These are phyloP conservation scores for Atta texana DNA, from an alignment of 1,140 invertebrate genomes.

Conservation along the genomic window DNA sequence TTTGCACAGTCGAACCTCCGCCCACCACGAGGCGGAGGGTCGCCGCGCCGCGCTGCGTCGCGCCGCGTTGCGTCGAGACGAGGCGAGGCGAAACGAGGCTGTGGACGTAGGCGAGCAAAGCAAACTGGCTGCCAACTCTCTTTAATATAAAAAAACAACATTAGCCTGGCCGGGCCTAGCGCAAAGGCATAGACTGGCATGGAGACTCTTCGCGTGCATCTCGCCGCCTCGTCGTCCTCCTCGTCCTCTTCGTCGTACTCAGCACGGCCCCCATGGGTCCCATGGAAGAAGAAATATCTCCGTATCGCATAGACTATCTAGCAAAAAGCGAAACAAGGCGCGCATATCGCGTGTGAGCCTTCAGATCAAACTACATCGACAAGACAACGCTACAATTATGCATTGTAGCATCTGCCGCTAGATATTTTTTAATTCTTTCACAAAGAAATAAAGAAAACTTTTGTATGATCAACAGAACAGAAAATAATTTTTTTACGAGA, in stretches of 20 bases:
- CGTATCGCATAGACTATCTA: slow-evolving; percentile 27
- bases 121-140: slow-evolving; percentile 72
- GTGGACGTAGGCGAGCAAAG: slow-evolving; percentile 66
- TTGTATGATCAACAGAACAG: neutral
- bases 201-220: slow-evolving; percentile 37
- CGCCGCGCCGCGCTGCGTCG: slow-evolving; percentile 32
- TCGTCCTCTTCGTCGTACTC: neutral
- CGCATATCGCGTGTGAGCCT: slow-evolving; percentile 28
- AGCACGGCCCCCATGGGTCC: neutral
- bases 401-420: neutral
- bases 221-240: slow-evolving; percentile 5
- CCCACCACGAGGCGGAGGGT: slow-evolving; percentile 60
- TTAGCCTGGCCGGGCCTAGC: slow-evolving; percentile 63
- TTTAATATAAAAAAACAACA: slow-evolving; percentile 70
- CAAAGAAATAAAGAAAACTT: neutral
- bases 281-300: slow-evolving; percentile 24
- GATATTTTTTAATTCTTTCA: slow-evolving; percentile 18
- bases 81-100: neutral
- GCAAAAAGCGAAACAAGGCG: slow-evolving; percentile 11
- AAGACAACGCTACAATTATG: neutral
- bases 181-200: neutral
- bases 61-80: too few relatives aligned
- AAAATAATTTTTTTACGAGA: slow-evolving; percentile 4
- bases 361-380: slow-evolving; percentile 24
- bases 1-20: slow-evolving; percentile 75